Evolutionary conservation across 2,888 invertebrate genomes (phyloP).

Genomic region (Eudasyphora cyanicolor): DNA sequence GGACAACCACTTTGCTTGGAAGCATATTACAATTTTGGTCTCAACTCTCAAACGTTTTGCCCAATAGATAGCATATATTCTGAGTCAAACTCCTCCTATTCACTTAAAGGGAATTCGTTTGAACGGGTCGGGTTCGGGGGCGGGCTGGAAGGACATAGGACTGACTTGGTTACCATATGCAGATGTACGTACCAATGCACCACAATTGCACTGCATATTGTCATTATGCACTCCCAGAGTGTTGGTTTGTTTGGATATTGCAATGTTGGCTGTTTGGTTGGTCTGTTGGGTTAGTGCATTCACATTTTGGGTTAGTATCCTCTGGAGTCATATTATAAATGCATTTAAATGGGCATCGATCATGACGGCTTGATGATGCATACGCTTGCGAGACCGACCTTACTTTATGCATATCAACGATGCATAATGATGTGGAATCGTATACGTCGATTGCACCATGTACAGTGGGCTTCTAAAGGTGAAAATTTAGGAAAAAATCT

Average conservation of each 20-base stretch:
- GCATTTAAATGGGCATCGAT: slow-evolving; percentile 69
- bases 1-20: slow-evolving; percentile 31
- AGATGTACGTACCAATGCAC: not conserved
- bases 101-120: not conserved
- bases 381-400: slow-evolving; percentile 13
- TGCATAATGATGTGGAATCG: slow-evolving; percentile 32
- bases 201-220: slow-evolving; percentile 67
- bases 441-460: not conserved
- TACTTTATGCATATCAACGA: not conserved
- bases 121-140: not conserved
- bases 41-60: slow-evolving; percentile 31
- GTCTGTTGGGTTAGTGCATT: not conserved
- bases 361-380: slow-evolving; percentile 60
- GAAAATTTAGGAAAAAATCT: too few relatives aligned
- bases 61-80: slow-evolving; percentile 13
- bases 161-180: slow-evolving; percentile 15
- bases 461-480: not conserved
- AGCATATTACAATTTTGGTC: slow-evolving; percentile 52
- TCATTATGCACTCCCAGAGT: slow-evolving; percentile 63
- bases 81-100: slow-evolving; percentile 4
- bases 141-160: not conserved
- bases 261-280: not conserved
- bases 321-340: slow-evolving; percentile 69
- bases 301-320: slow-evolving; percentile 50
- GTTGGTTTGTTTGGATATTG: slow-evolving; percentile 23